Evolutionary conservation across 2,797 vertebrate genomes (phyloP).

Genomic region (Rhinoraja longicauda): DNA sequence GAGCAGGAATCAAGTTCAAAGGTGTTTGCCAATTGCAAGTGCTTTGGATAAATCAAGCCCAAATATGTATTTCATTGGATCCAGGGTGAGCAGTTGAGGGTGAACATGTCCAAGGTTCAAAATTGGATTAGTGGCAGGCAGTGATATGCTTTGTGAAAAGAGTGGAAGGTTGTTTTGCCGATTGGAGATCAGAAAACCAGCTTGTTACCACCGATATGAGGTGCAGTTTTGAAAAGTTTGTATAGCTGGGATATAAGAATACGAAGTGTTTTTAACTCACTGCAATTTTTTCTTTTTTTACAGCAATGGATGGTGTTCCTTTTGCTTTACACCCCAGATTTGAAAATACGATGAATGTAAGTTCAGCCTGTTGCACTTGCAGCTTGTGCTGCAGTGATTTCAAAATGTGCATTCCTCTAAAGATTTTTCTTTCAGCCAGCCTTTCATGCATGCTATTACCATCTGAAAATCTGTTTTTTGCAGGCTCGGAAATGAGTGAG

Average conservation of each 20-base stretch:
- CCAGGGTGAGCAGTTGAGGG: no score
- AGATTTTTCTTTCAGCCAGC: background rate
- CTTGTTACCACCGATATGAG: no score
- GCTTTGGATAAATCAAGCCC: no score
- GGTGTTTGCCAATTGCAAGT: no score
- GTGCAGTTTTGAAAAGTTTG: background rate
- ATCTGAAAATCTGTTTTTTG: background rate
- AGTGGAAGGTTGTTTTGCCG: background rate
- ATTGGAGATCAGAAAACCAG: no score
- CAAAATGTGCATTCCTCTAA: background rate
- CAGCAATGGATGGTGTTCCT: slow-evolving; percentile 62
- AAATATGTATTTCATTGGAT: no score
- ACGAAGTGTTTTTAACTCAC: background rate
- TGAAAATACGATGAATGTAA: slow-evolving; percentile 52
- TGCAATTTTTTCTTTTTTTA: background rate
- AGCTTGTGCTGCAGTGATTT: background rate
- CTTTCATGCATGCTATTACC: no score
- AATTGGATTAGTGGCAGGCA: no score
- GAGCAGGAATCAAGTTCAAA: no score
- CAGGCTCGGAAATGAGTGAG: no score
- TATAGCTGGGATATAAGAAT: background rate
- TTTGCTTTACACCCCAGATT: slow-evolving; percentile 60
- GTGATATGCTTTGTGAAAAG: no score
- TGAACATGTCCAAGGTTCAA: no score
- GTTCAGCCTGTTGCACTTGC: rapidly evolving